These are phyloP conservation scores for Scaptomyza hsui DNA, from an alignment of 1,140 invertebrate genomes.

Conservation along the genomic window DNA sequence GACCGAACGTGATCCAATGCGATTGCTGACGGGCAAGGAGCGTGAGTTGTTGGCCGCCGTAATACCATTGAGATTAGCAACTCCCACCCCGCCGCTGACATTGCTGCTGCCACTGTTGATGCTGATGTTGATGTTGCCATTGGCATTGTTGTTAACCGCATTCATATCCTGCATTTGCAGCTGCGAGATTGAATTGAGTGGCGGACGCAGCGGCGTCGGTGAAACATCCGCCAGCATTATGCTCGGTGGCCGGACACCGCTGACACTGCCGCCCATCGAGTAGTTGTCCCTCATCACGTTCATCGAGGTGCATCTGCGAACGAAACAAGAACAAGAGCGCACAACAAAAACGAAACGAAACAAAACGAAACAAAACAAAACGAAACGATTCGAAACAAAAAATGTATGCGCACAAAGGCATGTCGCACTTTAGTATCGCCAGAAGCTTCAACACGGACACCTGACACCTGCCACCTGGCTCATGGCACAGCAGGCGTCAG, in stretches of 20 bases:
- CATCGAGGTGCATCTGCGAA: conserved; percentile 89
- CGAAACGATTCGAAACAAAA: background rate
- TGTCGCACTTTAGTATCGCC: conserved; percentile 46
- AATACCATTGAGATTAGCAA: background rate
- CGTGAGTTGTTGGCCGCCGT: conserved; percentile 83
- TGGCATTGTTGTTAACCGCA: conserved; percentile 37
- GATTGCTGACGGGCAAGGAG: conserved; percentile 84
- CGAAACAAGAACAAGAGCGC: conserved; percentile 6
- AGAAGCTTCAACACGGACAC: conserved; percentile 5
- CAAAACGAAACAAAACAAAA: background rate
- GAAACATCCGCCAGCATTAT: conserved; percentile 83
- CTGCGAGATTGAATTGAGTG: conserved; percentile 75
- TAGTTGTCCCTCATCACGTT: conserved; percentile 91
- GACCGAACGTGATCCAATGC: conserved; percentile 85
- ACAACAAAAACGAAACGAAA: conserved; percentile 17
- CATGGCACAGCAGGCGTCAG: background rate
- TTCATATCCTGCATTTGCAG: conserved; percentile 80
- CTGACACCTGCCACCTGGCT: too few species aligned
- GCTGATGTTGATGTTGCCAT: conserved; percentile 27
- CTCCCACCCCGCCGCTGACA: conserved; percentile 19
- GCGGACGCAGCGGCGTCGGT: conserved; percentile 77
- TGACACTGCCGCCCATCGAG: conserved; percentile 83
- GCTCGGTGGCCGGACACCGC: conserved; percentile 77
- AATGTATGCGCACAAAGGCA: conserved; percentile 28
- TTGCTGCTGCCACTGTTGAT: conserved; percentile 26